Conservation (phyloP, 2,113 vertebrate genomes). For the Caranx melampygus region DNA sequence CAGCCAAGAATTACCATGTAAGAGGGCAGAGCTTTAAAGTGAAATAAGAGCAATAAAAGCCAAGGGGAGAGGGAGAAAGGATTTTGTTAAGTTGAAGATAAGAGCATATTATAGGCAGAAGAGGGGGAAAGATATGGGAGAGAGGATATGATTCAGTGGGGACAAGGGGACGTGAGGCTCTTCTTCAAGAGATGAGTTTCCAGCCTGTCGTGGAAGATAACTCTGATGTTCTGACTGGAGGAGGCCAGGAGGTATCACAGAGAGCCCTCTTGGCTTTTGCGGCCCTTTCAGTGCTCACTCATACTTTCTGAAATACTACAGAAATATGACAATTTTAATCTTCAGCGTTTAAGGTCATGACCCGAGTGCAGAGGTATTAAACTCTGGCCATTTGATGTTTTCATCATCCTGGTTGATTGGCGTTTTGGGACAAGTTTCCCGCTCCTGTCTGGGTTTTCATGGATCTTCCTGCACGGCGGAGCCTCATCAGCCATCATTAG, state of each 20-base stretch:
- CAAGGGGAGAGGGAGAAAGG: conserved; percentile 16
- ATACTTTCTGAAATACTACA: conserved; percentile 1
- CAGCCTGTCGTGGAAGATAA: conserved; percentile 50
- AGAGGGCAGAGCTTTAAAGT: conserved; percentile 8
- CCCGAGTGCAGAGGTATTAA: background rate
- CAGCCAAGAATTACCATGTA: conserved; percentile 17
- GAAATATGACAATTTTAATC: background rate
- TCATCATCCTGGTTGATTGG: background rate
- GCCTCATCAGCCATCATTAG: background rate
- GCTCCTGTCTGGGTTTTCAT: no score
- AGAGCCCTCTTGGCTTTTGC: background rate
- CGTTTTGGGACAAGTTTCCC: background rate
- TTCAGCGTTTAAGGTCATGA: background rate
- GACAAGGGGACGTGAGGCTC: conserved; percentile 27
- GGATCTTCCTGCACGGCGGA: background rate
- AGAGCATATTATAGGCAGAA: conserved; percentile 48
- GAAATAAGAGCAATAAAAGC: conserved; percentile 30
- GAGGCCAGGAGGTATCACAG: conserved; percentile 19
- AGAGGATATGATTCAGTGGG: conserved; percentile 53
- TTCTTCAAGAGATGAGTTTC: conserved; percentile 43
- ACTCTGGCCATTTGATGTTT: background rate
- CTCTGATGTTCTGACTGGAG: conserved; percentile 23
- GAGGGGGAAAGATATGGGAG: conserved; percentile 46
- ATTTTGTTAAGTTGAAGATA: conserved; percentile 43
- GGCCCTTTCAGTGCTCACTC: conserved; percentile 2